phyloP scores from a whole-genome alignment of 2,888 invertebrate genomes.

The Thalpophila matura region DNA sequence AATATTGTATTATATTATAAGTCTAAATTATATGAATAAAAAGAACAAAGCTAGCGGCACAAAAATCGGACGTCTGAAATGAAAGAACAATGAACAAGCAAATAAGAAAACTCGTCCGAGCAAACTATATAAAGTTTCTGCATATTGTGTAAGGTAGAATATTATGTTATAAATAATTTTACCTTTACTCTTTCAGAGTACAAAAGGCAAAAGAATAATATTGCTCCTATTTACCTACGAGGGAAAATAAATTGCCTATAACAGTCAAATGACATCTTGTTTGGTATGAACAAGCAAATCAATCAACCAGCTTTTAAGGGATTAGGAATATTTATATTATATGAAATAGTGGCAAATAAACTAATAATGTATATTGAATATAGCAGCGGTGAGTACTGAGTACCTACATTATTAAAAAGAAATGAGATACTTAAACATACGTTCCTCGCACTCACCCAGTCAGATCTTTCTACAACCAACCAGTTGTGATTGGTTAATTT shows the following conservation, averaged over 20 bases:
- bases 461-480: no score
- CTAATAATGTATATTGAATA: no score
- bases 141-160: conserved; percentile 10
- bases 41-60: not conserved
- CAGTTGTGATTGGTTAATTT: no score
- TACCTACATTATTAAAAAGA: not conserved
- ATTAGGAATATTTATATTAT: conserved; percentile 24
- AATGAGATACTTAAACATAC: no score
- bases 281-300: conserved; percentile 15
- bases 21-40: conserved; percentile 13
- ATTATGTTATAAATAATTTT: conserved; percentile 4
- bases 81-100: not conserved
- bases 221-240: not conserved
- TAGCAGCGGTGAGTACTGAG: no score
- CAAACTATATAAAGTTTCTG: not conserved
- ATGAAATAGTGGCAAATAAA: not conserved
- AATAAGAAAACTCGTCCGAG: conserved; percentile 19
- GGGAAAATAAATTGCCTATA: conserved; percentile 10
- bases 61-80: not conserved
- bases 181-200: not conserved
- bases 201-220: conserved; percentile 1
- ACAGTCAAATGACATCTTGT: conserved; percentile 8
- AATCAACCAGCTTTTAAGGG: conserved; percentile 24
- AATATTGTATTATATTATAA: no score
- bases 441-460: no score